Conservation (phyloP, 2,797 vertebrate species). For the Menidia menidia region DNA sequence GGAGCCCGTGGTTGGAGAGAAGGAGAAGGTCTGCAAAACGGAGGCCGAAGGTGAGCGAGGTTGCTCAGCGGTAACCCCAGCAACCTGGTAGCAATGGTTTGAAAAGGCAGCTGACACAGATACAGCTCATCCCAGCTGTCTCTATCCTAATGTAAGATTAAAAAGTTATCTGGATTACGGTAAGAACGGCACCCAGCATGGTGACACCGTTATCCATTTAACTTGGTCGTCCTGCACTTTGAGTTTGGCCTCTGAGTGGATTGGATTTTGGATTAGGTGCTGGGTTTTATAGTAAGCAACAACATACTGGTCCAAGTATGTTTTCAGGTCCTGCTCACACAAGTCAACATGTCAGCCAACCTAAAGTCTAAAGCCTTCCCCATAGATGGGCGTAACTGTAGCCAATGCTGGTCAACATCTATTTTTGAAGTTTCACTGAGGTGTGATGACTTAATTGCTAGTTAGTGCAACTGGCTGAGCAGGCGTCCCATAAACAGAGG, state of each 20-base stretch:
- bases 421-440: background rate
- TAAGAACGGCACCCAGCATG: background rate
- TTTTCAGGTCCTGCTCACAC: slow-evolving; percentile 15
- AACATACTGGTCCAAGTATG: background rate
- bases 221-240: background rate
- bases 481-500: no score
- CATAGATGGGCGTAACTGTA: background rate
- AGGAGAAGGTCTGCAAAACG: slow-evolving; percentile 57
- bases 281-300: slow-evolving; percentile 5
- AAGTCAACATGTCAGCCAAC: slow-evolving; percentile 18
- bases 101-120: slow-evolving; percentile 10
- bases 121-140: background rate
- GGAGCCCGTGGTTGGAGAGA: slow-evolving; percentile 49
- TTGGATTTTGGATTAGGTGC: slow-evolving; percentile 6
- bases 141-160: slow-evolving; percentile 31
- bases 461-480: no score
- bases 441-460: background rate
- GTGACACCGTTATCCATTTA: slow-evolving; percentile 1
- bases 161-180: slow-evolving; percentile 18
- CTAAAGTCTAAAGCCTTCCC: slow-evolving; percentile 9
- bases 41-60: slow-evolving; percentile 78
- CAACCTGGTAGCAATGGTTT: background rate
- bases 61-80: slow-evolving; percentile 11
- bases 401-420: background rate
- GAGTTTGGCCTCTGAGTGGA: background rate